phyloP scores from a whole-genome alignment of 1,140 invertebrate species.

The Cherax destructor region DNA sequence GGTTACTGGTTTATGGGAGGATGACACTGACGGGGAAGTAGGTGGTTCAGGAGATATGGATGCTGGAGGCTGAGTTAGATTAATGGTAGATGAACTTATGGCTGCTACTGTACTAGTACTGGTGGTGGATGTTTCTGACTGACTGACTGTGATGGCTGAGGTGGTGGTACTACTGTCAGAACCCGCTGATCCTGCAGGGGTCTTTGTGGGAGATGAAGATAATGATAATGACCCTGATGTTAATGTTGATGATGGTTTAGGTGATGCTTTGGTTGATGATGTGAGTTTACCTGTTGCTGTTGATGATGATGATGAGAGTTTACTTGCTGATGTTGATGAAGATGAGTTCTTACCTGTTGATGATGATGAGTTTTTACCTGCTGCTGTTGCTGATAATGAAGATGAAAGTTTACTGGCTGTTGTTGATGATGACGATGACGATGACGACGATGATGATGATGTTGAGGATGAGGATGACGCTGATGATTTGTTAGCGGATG shows the following conservation, averaged over 20 bases:
- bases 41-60: constrained; percentile 27
- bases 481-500: constrained; percentile 31
- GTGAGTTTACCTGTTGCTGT: background rate
- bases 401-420: background rate
- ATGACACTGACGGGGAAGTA: constrained; percentile 9
- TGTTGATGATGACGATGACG: background rate
- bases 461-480: background rate
- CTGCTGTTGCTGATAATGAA: background rate
- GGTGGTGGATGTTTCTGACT: constrained; percentile 11
- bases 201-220: constrained; percentile 14
- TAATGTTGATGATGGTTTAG: background rate
- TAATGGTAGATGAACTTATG: constrained; percentile 14
- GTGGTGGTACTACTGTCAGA: constrained; percentile 13
- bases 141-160: background rate
- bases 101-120: background rate
- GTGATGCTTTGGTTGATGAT: background rate
- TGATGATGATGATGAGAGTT: background rate
- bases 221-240: background rate
- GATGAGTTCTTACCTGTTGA: background rate
- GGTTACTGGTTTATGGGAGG: constrained; percentile 26
- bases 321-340: background rate
- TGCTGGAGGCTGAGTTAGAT: constrained; percentile 5
- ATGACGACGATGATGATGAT: constrained; percentile 15
- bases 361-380: constrained; percentile 19
- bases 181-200: constrained; percentile 51